phyloP scores from a whole-genome alignment of 2,113 vertebrate species.

The Pitta sordida region DNA sequence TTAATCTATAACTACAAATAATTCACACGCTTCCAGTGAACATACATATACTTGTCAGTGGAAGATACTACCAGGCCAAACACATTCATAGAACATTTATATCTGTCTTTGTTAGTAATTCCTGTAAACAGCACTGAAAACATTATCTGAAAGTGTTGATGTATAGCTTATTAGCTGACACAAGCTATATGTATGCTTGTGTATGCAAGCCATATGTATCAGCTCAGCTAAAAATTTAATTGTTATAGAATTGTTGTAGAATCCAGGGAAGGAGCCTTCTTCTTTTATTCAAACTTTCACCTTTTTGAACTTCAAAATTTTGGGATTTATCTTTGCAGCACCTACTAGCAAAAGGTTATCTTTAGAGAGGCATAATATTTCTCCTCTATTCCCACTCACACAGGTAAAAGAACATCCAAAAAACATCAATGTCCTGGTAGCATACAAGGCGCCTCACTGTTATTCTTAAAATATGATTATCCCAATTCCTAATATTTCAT shows the following conservation, averaged over 20 bases:
- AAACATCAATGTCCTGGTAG: background rate
- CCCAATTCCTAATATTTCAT: background rate
- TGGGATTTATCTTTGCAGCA: background rate
- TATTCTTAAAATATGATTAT: background rate
- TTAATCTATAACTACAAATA: background rate
- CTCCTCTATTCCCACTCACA: background rate
- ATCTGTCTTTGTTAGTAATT: background rate
- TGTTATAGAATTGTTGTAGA: background rate
- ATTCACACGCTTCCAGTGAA: background rate
- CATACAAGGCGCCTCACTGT: rapidly evolving
- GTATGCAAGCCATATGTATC: too few species aligned
- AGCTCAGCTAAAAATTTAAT: background rate
- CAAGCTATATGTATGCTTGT: too few species aligned
- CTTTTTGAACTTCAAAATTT: background rate
- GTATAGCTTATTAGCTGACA: rapidly evolving
- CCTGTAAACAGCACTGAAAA: background rate
- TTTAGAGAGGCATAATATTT: background rate
- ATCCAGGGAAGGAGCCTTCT: rapidly evolving
- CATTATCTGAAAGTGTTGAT: background rate
- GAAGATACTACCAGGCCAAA: background rate
- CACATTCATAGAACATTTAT: background rate
- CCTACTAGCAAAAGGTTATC: rapidly evolving
- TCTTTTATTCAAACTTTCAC: background rate
- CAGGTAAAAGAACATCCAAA: background rate
- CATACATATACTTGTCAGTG: background rate